A percentile compares a stretch with the other conserved stretches of the same genome.
Conservation (phyloP, 1,140 invertebrate species). For the Aradophagus sp. region DNA sequence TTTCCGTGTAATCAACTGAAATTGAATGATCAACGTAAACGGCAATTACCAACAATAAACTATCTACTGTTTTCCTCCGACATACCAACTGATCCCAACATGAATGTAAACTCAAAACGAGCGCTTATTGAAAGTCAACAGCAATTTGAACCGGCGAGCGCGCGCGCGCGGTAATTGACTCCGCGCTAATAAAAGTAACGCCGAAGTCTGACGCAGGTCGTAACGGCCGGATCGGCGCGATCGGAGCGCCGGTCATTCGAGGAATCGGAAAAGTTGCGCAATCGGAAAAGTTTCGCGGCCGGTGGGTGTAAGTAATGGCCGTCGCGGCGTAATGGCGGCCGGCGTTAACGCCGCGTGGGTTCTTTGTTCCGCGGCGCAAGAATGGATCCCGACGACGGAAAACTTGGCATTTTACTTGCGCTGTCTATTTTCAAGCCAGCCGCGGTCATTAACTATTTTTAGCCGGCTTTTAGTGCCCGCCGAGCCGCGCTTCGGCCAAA, state of each 20-base stretch:
- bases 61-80: too few relatives aligned
- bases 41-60: too few relatives aligned
- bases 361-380: constrained; percentile 35
- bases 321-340: constrained; percentile 60
- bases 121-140: too few relatives aligned
- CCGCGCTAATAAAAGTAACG: too few relatives aligned
- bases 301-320: constrained; percentile 61
- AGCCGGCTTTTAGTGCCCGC: constrained; percentile 10
- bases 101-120: too few relatives aligned
- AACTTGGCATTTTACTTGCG: constrained; percentile 52
- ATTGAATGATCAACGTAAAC: too few relatives aligned
- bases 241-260: constrained; percentile 66
- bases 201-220: too few relatives aligned
- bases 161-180: too few relatives aligned
- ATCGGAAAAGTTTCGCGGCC: constrained; percentile 64
- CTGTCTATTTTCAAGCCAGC: constrained; percentile 47
- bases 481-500: constrained; percentile 10
- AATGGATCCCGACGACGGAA: constrained; percentile 40
- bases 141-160: too few relatives aligned
- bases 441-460: constrained; percentile 55
- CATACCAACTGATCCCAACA: too few relatives aligned
- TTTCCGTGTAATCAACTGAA: too few relatives aligned
- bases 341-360: constrained; percentile 49
- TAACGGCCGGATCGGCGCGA: too few relatives aligned
- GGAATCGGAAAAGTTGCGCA: constrained; percentile 69